phyloP scores from a whole-genome alignment of 2,888 invertebrate species.

The Drosophila diplacantha region DNA sequence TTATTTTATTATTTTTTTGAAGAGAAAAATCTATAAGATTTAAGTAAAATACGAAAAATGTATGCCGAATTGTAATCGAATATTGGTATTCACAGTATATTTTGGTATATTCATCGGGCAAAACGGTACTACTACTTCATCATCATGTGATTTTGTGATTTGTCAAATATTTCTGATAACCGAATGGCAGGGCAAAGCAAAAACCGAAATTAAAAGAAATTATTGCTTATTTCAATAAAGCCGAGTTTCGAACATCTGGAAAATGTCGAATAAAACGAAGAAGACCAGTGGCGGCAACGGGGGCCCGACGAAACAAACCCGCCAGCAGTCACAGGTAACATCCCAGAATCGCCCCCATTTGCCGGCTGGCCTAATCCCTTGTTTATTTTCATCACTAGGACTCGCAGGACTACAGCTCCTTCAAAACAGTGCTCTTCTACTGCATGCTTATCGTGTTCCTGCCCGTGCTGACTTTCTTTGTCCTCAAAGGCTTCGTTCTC shows the following conservation, averaged over 20 bases:
- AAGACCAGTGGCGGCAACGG: constrained; percentile 41
- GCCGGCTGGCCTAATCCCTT: constrained; percentile 41
- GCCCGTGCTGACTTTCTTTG: constrained; percentile 87
- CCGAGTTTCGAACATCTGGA: constrained; percentile 3
- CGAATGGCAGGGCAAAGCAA: constrained; percentile 46
- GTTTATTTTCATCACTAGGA: constrained; percentile 60
- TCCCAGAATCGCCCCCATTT: neutral
- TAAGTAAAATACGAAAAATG: neutral
- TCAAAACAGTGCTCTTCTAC: constrained; percentile 87
- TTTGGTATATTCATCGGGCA: neutral
- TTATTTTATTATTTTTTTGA: no score
- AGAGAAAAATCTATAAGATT: no score
- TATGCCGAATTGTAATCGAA: neutral
- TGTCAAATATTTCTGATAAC: constrained; percentile 33
- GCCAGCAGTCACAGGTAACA: constrained; percentile 55
- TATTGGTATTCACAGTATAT: neutral
- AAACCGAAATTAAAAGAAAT: constrained; percentile 38
- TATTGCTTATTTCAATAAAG: constrained; percentile 18
- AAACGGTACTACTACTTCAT: constrained; percentile 29
- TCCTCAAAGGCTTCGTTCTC: constrained; percentile 83
- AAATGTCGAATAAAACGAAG: constrained; percentile 56
- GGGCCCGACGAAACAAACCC: constrained; percentile 22
- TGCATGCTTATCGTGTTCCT: constrained; percentile 86
- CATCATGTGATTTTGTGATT: constrained; percentile 62
- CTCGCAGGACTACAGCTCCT: constrained; percentile 83